These are phyloP conservation scores for Macaria liturata DNA, from an alignment of 2,888 invertebrate genomes.

Conservation along the genomic window DNA sequence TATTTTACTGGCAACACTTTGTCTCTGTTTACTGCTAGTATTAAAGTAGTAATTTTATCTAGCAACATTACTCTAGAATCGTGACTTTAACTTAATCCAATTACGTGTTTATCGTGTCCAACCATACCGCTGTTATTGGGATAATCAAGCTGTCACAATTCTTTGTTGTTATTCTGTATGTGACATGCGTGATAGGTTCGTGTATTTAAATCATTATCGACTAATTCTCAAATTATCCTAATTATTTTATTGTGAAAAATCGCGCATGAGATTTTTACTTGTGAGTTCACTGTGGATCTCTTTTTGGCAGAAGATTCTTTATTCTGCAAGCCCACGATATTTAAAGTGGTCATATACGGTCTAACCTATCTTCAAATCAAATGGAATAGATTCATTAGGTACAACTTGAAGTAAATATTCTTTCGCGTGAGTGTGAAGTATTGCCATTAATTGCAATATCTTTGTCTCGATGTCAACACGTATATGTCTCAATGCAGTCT, in stretches of 20 bases:
- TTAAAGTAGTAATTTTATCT: slow-evolving; percentile 35
- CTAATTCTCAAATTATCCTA: no score
- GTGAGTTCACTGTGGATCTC: no score
- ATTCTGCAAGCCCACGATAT: no score
- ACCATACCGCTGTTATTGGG: slow-evolving; percentile 28
- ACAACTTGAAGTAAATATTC: no score
- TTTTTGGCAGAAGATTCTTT: no score
- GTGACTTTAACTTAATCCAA: slow-evolving; percentile 49
- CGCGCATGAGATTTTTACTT: no score
- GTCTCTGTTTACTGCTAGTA: slow-evolving; percentile 10
- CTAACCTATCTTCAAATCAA: no score
- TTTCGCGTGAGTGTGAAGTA: no score
- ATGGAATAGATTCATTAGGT: no score
- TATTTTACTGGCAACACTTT: slow-evolving; percentile 7
- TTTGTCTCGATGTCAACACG: not conserved
- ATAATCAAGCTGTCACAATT: slow-evolving; percentile 48
- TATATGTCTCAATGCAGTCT: not conserved
- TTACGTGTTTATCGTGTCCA: slow-evolving; percentile 50
- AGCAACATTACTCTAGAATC: slow-evolving; percentile 39
- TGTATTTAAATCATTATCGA: slow-evolving; percentile 27
- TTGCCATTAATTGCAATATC: no score
- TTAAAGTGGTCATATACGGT: no score
- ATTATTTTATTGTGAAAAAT: no score
- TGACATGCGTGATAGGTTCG: slow-evolving; percentile 46
- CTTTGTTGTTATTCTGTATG: slow-evolving; percentile 38